Evolutionary conservation across 2,113 vertebrate genomes (phyloP), one percentile per base, ranked within the genome.

Genomic region (Ceyx cyanopectus): DNA sequence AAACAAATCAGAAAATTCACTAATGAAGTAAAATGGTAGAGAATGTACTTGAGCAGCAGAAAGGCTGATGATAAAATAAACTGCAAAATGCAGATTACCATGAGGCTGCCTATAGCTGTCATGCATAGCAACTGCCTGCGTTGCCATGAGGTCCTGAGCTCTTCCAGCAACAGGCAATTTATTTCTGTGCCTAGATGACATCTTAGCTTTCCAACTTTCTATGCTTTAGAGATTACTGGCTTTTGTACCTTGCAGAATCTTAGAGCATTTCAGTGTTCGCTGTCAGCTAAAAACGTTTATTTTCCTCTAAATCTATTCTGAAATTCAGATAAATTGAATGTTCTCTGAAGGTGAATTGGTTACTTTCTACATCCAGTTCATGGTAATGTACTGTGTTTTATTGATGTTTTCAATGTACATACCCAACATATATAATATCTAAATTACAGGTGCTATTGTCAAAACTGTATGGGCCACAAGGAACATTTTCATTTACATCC

Each of bases 401-500:
- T 30, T 81, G 17, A 9, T 56, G 70, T 30, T 37, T 46, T 40
- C 18, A 70, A 58, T 24, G 41, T 48, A 83, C 14, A 57, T 43
- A 61, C 10, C 8, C 8, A 85, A 50, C 2, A 5, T 4, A 10
- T 14, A n/a, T 19, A 81, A 90, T 37, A 48, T 66, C 83, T 82
- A 50, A 68, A 90, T 85, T 95, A 23, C 93, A 99, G 99, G 90
- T 98, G 56, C 17, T 98, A 41, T 40, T 99, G 94, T 97, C 98
- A 79, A 99, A 98, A 95, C 96, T 98, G 15, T 98, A 98, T 12
- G 98, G 98, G 57, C 96, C 97, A 90, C 91, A 98, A 77, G 98
- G 98, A 43, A 98, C 97, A 82, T 99, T 99, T 93, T 98, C 97
- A 50, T 99, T 99, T 78, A 98, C 98, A n/a, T n/a, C n/a, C n/a